Conservation (phyloP, 2,888 invertebrate genomes). For the Mystacides longicornis region DNA sequence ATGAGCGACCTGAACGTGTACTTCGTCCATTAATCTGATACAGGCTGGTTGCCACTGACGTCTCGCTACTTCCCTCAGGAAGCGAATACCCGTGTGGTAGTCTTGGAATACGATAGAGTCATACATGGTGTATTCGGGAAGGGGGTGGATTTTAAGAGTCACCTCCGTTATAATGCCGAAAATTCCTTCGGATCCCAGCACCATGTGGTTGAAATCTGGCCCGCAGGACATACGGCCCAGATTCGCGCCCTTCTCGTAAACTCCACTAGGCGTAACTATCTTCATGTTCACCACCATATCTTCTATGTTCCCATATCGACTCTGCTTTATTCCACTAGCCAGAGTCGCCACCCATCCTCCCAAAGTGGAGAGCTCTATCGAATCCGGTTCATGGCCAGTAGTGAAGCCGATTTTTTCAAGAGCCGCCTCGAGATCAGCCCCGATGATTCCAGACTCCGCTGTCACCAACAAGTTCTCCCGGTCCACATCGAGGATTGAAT, state of each 20-base stretch:
- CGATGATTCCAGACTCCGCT: no score
- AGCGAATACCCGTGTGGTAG: constrained; percentile 84
- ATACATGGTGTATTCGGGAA: constrained; percentile 78
- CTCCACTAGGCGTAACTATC: constrained; percentile 78
- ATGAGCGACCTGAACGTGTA: constrained; percentile 87
- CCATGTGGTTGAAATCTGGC: constrained; percentile 80
- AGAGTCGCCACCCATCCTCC: constrained; percentile 98
- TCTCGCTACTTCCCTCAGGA: constrained; percentile 76
- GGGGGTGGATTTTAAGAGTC: constrained; percentile 75
- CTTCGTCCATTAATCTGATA: constrained; percentile 92
- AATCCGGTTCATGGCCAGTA: constrained; percentile 96
- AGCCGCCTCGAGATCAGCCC: constrained; percentile 88
- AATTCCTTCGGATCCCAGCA: constrained; percentile 92
- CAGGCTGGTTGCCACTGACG: constrained; percentile 90
- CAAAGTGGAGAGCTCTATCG: constrained; percentile 94
- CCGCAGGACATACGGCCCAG: constrained; percentile 90
- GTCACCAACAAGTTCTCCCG: constrained; percentile 68
- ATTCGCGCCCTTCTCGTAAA: constrained; percentile 73
- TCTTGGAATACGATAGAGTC: constrained; percentile 93
- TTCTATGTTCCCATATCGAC: constrained; percentile 96
- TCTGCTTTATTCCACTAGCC: constrained; percentile 99
- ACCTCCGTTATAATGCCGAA: constrained; percentile 95
- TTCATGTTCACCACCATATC: constrained; percentile 85
- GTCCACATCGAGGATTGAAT: constrained; percentile 90
- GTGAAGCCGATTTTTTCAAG: constrained; percentile 72